A percentile compares a stretch with the other conserved stretches of the same genome.
Conservation (phyloP, 2,797 vertebrate genomes). For the Percopsis omiscomaycus region DNA sequence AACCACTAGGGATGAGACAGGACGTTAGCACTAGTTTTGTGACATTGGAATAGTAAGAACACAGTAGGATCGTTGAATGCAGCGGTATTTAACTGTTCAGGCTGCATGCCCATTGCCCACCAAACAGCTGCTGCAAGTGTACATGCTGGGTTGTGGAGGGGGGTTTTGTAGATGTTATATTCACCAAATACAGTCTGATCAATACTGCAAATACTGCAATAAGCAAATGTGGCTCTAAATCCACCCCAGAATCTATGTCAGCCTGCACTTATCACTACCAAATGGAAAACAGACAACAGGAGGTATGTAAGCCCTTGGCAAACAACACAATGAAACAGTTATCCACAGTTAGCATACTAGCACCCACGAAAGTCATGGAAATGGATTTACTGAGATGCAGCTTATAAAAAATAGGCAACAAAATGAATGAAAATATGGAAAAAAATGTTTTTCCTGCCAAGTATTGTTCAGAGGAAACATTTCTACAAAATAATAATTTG, state of each 20-base stretch:
- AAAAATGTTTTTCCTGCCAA: not conserved
- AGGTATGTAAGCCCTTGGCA: conserved; percentile 42
- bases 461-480: not conserved
- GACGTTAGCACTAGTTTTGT: too few species aligned
- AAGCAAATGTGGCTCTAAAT: conserved; percentile 49
- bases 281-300: conserved; percentile 48
- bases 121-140: too few species aligned
- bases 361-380: conserved; percentile 8
- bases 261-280: conserved; percentile 32
- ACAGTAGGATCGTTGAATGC: too few species aligned
- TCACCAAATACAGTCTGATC: conserved; percentile 35
- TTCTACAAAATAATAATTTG: not conserved
- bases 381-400: conserved; percentile 24
- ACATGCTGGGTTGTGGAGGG: too few species aligned
- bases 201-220: conserved; percentile 21
- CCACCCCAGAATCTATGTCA: conserved; percentile 41
- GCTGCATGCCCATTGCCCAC: too few species aligned
- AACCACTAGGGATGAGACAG: too few species aligned
- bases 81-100: too few species aligned
- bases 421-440: conserved; percentile 16
- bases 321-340: conserved; percentile 26
- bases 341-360: conserved; percentile 28
- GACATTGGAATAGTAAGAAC: too few species aligned
- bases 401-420: conserved; percentile 23
- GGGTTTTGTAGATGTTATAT: conserved; percentile 21